Conservation (phyloP, 37 sponge, comb jelly and placozoan species). For the Diacarnus erythraeanus region DNA sequence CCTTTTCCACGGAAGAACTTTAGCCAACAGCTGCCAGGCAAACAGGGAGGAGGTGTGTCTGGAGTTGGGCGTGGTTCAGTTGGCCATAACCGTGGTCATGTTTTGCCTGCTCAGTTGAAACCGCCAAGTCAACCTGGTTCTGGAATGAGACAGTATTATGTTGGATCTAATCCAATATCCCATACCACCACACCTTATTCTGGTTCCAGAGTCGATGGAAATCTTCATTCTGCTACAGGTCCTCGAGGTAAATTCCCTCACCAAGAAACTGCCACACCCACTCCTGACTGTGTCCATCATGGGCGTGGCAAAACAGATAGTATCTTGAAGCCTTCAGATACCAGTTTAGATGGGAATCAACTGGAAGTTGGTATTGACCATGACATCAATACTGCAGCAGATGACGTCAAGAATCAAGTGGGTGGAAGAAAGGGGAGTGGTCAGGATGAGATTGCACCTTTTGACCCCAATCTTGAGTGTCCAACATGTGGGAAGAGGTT, state of each 20-base stretch:
- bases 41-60: background rate
- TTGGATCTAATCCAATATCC: background rate
- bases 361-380: slow-evolving; percentile 2
- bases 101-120: no score
- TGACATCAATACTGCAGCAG: background rate
- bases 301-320: background rate
- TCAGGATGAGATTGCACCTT: background rate
- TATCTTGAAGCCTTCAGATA: no score
- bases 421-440: no score
- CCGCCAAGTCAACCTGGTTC: no score
- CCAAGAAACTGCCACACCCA: no score
- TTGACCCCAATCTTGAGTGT: slow-evolving; percentile 58
- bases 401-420: background rate
- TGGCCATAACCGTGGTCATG: background rate
- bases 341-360: background rate
- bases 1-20: background rate
- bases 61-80: background rate
- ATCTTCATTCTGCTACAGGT: background rate
- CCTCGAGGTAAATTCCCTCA: no score
- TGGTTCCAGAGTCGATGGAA: no score
- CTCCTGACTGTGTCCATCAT: no score
- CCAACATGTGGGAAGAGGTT: slow-evolving; percentile 34
- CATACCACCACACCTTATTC: background rate
- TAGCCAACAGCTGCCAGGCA: background rate
- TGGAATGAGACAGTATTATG: background rate